A percentile compares a stretch with the other conserved stretches of the same genome.
phyloP scores from a whole-genome alignment of 2,797 vertebrate genomes.

The Cichlasoma orientale region DNA sequence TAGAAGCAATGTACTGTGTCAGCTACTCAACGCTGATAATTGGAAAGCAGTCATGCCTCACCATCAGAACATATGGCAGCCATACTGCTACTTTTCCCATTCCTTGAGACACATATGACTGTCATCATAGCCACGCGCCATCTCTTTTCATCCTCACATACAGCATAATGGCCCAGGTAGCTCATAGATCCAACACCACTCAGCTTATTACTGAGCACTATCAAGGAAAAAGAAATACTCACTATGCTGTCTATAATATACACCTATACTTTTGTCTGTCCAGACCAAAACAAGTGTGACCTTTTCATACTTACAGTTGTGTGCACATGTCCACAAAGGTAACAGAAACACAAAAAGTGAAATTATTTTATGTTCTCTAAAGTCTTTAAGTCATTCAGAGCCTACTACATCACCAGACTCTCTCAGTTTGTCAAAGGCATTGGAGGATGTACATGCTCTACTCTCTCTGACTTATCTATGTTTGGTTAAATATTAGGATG shows the following conservation, averaged over 20 bases:
- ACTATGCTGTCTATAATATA: not conserved
- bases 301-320: not conserved
- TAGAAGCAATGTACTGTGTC: not conserved
- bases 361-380: not conserved
- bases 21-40: not conserved
- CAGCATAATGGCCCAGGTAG: not conserved
- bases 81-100: not conserved
- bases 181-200: constrained; percentile 24
- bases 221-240: not conserved
- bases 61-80: not conserved
- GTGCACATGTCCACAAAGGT: not conserved
- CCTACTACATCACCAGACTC: not conserved
- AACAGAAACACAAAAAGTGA: not conserved
- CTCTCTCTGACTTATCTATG: not conserved
- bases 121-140: not conserved
- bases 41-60: not conserved
- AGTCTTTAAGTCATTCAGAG: not conserved
- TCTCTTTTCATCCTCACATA: not conserved
- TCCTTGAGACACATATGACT: not conserved
- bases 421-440: not conserved
- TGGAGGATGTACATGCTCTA: not conserved
- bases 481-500: not conserved
- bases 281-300: not conserved
- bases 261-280: not conserved
- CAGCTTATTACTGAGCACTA: constrained; percentile 10